Percentiles rank a stretch among this genome's conserved stretches.
These are phyloP conservation scores for Psilopogon haemacephalus DNA, from an alignment of 2,113 vertebrate genomes.

Conservation along the genomic window DNA sequence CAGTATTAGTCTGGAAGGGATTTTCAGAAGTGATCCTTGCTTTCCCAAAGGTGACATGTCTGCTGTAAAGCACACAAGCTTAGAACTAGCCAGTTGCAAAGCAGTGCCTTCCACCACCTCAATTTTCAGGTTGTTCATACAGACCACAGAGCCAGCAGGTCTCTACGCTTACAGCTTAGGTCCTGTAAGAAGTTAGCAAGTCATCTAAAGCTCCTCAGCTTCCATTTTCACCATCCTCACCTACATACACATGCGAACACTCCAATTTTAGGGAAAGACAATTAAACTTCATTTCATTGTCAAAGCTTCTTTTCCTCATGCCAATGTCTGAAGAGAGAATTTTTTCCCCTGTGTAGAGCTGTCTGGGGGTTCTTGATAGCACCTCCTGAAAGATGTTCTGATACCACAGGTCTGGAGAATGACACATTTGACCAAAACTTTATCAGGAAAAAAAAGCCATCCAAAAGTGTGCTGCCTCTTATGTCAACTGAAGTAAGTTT, in stretches of 20 bases:
- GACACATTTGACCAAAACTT: neutral
- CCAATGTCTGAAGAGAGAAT: neutral
- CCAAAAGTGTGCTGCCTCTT: neutral
- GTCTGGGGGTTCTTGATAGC: neutral
- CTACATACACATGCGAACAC: accelerated
- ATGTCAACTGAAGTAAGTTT: neutral
- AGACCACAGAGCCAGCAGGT: too few relatives aligned
- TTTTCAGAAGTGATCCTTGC: neutral
- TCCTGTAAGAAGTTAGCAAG: too few relatives aligned
- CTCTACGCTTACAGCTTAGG: too few relatives aligned
- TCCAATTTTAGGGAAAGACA: neutral
- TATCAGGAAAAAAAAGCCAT: neutral
- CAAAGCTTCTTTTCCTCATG: neutral
- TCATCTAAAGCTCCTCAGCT: neutral
- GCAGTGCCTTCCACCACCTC: neutral
- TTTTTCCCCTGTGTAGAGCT: neutral
- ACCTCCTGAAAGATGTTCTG: neutral
- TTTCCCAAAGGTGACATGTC: neutral
- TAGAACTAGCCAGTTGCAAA: neutral
- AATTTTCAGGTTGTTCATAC: neutral
- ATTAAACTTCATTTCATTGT: neutral
- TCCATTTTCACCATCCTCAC: neutral
- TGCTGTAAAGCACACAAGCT: neutral
- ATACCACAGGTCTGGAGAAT: neutral
- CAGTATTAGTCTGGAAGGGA: neutral